Evolutionary conservation across 2,888 invertebrate genomes (phyloP), one percentile per base, ranked within the genome.

Genomic region (Xestoiulus laeticollis): DNA sequence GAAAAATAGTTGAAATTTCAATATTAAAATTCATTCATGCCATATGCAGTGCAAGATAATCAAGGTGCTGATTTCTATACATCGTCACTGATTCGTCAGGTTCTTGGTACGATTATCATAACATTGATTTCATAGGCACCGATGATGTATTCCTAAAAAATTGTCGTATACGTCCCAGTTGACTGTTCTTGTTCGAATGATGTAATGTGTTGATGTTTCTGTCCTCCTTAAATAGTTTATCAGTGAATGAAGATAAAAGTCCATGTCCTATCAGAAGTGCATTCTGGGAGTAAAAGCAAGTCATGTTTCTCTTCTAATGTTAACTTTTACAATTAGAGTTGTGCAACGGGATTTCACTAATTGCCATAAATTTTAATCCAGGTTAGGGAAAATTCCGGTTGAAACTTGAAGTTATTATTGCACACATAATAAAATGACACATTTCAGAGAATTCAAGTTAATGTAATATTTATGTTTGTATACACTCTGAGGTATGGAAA

Each of bases 211-310:
- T 22, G 22, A 26, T 68, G 68, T 68, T 22, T 59, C 26, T 68
- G 68, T 26, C 68, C 68, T 68, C 68, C 68, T 68, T 68, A 68
- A 68, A 68, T 68, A 68, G 68, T 68, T 68, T 68, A 68, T 68
- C 68, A 22, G 68, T 68, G 3, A 26, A 68, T 26, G 68, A 68
- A 68, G 68, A 22, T 68, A 68, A 59, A 68, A 68, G 68, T 68
- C 68, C 68, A 68, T 68, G 68, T 68, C 26, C 68, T 68, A 68
- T 68, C 68, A 10, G 68, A 68, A 68, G 10, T 68, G 68, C 68
- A 68, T 68, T 68, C 68, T 68, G 68, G 68, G 68, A 68, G 68
- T 26, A 68, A 68, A 26, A 22, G 68, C 22, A 68, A 68, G 22
- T 22, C 59, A 22, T 26, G 26, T 68, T 19, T 19, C 19, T 53